These are phyloP conservation scores for Pionites leucogaster DNA, from an alignment of 2,113 vertebrate genomes.

Conservation along the genomic window DNA sequence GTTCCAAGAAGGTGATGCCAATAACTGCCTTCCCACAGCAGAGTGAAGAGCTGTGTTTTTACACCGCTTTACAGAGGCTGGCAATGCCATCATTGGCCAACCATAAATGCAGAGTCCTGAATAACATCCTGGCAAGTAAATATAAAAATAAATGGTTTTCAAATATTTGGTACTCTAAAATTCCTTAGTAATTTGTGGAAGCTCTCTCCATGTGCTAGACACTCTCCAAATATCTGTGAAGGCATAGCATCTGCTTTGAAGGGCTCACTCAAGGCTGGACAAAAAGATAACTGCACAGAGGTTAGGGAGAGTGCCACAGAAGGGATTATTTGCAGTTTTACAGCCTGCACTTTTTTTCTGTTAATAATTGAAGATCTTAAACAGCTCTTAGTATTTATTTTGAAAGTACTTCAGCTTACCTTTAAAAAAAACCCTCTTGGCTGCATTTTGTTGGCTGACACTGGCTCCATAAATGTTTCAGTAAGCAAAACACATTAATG, in stretches of 20 bases:
- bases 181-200: background rate
- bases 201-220: background rate
- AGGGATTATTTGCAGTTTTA: constrained; percentile 10
- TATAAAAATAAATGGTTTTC: background rate
- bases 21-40: background rate
- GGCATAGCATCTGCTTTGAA: background rate
- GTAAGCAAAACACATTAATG: constrained; percentile 11
- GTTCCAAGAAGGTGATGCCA: background rate
- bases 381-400: constrained; percentile 29
- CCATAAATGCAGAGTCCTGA: background rate
- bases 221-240: background rate
- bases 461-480: constrained; percentile 57
- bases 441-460: background rate
- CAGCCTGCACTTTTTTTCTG: background rate
- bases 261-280: background rate
- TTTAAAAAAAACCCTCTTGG: background rate
- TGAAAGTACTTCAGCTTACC: constrained; percentile 48
- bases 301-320: background rate
- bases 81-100: background rate
- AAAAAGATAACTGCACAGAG: background rate
- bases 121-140: background rate
- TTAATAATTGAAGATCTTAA: constrained; percentile 60
- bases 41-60: background rate
- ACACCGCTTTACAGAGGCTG: background rate
- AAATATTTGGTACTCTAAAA: background rate